These are phyloP conservation scores for Eubasilissa splendida DNA, from an alignment of 2,888 invertebrate genomes.

Conservation along the genomic window DNA sequence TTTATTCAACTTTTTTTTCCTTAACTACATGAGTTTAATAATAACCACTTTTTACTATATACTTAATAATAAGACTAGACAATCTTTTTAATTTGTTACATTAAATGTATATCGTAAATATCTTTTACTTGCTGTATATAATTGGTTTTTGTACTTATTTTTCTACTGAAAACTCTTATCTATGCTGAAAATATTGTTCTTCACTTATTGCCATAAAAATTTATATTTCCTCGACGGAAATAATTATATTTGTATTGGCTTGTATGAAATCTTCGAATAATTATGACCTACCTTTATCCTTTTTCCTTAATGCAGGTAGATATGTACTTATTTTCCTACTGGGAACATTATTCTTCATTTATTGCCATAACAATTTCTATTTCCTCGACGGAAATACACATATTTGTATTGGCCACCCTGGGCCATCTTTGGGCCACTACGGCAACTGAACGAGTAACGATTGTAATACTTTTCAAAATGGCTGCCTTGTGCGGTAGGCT, in stretches of 20 bases:
- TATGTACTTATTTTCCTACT: not conserved
- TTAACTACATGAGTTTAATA: too few species aligned
- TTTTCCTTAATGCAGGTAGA: too few species aligned
- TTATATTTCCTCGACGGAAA: slow-evolving; percentile 28
- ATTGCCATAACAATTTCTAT: slow-evolving; percentile 31
- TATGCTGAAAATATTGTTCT: slow-evolving; percentile 19
- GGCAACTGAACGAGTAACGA: slow-evolving; percentile 38
- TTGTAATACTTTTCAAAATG: slow-evolving; percentile 71
- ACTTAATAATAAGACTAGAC: too few species aligned
- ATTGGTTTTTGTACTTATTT: not conserved
- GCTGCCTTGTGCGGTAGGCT: slow-evolving; percentile 84
- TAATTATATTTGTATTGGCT: slow-evolving; percentile 8
- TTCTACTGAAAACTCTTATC: slow-evolving; percentile 19
- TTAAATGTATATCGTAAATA: too few species aligned
- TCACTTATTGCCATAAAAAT: slow-evolving; percentile 32
- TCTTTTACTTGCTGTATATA: too few species aligned
- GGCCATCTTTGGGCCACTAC: not conserved
- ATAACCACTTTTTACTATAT: too few species aligned
- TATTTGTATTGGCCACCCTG: slow-evolving; percentile 15
- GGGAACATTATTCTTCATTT: slow-evolving; percentile 21
- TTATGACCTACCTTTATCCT: too few species aligned
- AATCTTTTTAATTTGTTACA: too few species aligned
- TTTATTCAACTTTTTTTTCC: too few species aligned
- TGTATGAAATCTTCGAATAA: too few species aligned
- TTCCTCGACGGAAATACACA: slow-evolving; percentile 25